Conservation (phyloP, 2,797 vertebrate species). For the Sebastes diploproa region DNA sequence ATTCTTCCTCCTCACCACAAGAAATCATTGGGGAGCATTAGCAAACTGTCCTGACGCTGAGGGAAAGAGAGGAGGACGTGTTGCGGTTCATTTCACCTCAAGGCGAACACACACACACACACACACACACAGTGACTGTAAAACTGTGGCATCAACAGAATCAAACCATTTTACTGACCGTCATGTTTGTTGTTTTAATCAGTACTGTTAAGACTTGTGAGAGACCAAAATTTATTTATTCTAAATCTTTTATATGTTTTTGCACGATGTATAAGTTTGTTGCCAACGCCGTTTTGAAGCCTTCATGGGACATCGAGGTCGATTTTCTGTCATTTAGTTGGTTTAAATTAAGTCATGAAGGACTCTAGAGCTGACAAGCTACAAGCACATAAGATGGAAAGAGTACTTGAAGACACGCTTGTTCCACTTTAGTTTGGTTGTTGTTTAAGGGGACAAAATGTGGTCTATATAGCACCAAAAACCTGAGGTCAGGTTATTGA, state of each 20-base stretch:
- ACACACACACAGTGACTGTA: background rate
- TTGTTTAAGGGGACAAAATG: background rate
- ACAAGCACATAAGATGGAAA: background rate
- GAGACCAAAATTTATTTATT: conserved; percentile 4
- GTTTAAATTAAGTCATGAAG: conserved; percentile 4
- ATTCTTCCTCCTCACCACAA: conserved; percentile 18
- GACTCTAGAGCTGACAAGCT: background rate
- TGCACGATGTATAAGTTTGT: background rate
- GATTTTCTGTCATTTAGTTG: background rate
- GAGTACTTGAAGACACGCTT: conserved; percentile 24
- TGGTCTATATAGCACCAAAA: background rate
- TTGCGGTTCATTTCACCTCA: background rate
- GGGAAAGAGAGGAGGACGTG: background rate
- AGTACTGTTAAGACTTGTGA: background rate
- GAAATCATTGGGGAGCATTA: conserved; percentile 32
- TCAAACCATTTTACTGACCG: background rate
- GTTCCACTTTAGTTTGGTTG: background rate
- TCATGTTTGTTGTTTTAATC: background rate
- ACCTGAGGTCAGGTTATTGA: background rate
- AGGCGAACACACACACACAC: background rate
- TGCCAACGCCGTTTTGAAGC: background rate
- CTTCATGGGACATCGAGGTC: background rate
- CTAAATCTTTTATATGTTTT: background rate
- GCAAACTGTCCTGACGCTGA: conserved; percentile 13
- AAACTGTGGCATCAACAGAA: background rate